Evolutionary conservation across 1,140 invertebrate genomes (phyloP).

Genomic region (Pomacea maculata): DNA sequence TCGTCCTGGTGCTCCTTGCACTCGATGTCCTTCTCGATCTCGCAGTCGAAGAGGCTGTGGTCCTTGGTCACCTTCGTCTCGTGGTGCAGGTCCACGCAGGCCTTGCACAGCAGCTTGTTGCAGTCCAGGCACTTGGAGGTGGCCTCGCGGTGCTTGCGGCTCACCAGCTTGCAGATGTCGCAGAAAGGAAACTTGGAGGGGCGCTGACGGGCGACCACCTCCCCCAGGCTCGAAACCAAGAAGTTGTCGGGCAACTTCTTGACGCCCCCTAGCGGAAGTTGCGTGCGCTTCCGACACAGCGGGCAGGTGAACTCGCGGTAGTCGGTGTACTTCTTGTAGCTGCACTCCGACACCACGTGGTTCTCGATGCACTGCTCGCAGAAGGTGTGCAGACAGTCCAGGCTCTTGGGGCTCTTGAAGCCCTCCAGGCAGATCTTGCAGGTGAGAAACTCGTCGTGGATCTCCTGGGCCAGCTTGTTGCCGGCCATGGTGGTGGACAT

Average conservation of each 20-base stretch:
- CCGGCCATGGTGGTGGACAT: constrained; percentile 39
- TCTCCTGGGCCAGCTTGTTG: constrained; percentile 56
- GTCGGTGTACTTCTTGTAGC: constrained; percentile 66
- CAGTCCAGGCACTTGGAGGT: constrained; percentile 67
- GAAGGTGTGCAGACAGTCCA: constrained; percentile 92
- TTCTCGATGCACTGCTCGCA: constrained; percentile 80
- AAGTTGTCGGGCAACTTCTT: constrained; percentile 68
- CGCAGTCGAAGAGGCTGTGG: constrained; percentile 66
- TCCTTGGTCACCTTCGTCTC: constrained; percentile 65
- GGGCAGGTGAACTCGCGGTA: constrained; percentile 67
- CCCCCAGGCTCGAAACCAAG: constrained; percentile 64
- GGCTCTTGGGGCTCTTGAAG: constrained; percentile 75
- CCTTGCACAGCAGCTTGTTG: constrained; percentile 65
- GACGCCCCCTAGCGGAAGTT: constrained; percentile 65
- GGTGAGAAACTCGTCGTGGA: constrained; percentile 54
- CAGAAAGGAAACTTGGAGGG: constrained; percentile 65
- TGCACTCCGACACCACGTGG: constrained; percentile 63
- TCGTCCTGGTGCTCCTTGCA: constrained; percentile 66
- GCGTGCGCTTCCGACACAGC: constrained; percentile 66
- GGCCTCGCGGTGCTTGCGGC: constrained; percentile 62
- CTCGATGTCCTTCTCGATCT: constrained; percentile 67
- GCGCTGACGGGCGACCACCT: constrained; percentile 60
- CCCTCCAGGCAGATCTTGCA: constrained; percentile 66
- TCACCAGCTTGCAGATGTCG: constrained; percentile 66
- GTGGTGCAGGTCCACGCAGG: constrained; percentile 63